Evolutionary conservation across 2,797 vertebrate species (phyloP), one percentile per base, ranked within the genome.

Genomic region (Alca torda): DNA sequence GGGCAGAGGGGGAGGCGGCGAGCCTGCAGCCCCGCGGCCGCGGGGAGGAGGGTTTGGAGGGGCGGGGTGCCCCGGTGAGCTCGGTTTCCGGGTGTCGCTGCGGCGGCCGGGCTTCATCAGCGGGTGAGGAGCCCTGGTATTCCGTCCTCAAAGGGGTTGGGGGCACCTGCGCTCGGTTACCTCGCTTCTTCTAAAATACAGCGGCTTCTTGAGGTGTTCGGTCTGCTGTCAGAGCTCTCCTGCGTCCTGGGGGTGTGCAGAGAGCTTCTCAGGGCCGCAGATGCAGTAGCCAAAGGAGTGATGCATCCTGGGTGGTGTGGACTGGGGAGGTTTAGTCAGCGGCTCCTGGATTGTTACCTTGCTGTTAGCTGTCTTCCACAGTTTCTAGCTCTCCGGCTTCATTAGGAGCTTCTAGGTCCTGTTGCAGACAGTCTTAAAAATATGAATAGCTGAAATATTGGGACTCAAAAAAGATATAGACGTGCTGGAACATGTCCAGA

Each of bases 171-270:
- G 2, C 30, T 23, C 23, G 5, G 28, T 30, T 33, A 4, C 35
- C 14, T 45, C 57, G 0, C 5, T n/a, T 16, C 15, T 50, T 12
- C 19, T 13, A 10, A 25, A 25, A 4, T 2, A 12, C n/a, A 35
- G 17, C n/a, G 26, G 25, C 30, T 45, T 16, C 37, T 5, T 3
- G 8, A 17, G 11, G 19, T 18, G 7, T 17, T 37, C 8, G 6
- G 33, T 2, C 18, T 4, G 17, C 35, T 28, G 25, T 11, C 35
- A 6, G 17, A 2, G 43, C 6, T 6, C 73, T 57, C 16, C 50
- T 2, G 46, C 19, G 1, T 16, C 14, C 39, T 4, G 35, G 21
- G n/a, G 50, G 16, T 24, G 57, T 13, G 57, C 59, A 5, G 37
- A 4, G 57, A 4, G 25, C 18, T 19, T 11, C 23, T 15, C 17